phyloP scores from a whole-genome alignment of 2,113 vertebrate genomes.

The Colinus virginianus region DNA sequence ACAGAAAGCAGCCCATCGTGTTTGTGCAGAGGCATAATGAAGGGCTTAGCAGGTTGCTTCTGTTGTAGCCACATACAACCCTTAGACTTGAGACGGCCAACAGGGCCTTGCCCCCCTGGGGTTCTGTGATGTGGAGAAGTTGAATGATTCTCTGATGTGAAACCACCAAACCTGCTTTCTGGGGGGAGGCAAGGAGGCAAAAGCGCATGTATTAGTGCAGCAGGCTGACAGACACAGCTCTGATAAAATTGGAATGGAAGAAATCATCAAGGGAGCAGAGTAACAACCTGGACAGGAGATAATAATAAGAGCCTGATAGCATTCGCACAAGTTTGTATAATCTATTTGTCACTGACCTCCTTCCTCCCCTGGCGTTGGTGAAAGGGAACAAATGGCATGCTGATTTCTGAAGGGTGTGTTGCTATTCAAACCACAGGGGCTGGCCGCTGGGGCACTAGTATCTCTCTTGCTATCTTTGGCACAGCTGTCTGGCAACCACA shows the following conservation, averaged over 20 bases:
- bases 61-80: neutral
- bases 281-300: neutral
- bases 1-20: neutral
- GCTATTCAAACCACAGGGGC: neutral
- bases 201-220: neutral
- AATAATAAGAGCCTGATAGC: neutral
- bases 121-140: neutral
- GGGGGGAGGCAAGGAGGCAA: neutral
- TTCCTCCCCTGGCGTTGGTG: neutral
- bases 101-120: neutral
- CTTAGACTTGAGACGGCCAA: neutral
- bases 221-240: constrained; percentile 10
- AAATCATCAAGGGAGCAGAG: neutral
- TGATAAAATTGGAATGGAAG: neutral
- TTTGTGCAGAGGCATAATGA: neutral
- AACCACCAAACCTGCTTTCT: neutral
- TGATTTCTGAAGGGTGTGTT: neutral
- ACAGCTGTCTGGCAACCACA: neutral
- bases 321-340: neutral
- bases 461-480: neutral
- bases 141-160: neutral
- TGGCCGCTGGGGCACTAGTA: neutral
- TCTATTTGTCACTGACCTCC: neutral
- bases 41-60: neutral
- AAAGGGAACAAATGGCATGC: neutral